Evolutionary conservation across 2,797 vertebrate species (phyloP), one percentile per base, ranked within the genome.

Genomic region (Passerculus sandwichensis): DNA sequence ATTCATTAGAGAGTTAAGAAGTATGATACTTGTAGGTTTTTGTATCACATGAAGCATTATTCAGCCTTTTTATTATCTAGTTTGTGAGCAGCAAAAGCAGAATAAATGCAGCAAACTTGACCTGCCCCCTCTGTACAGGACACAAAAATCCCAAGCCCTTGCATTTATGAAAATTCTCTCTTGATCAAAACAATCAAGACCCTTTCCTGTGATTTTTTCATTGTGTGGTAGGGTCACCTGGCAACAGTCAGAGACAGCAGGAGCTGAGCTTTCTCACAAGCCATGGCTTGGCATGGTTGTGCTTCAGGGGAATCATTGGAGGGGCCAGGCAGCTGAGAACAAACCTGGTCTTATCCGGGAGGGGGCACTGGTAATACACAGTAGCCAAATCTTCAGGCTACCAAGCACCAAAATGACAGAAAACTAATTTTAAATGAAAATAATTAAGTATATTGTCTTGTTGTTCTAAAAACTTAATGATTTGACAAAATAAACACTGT

Each of bases 341-440:
- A 53, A 92, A 57, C 50, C 75, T 48, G 72, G 36, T 16, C 75
- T 91, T 59, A 85, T 67, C 93, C 86, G 11, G 50, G 81, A 97
- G 92, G 70, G 93, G 95, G 89, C 96, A 95, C 84, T 94, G 85
- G 59, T 80, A 88, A 60, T 61, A 77, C 93, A 50, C 59, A 48
- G 8, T 32, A 89, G 78, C 75, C 75, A 83, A 19, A 69, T 15
- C 72, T 40, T 74, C 56, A 44, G 51, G 23, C 36, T 74, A 45
- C 59, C 19, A 40, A 59, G 34, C 26, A 48, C 50, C 34, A 38
- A 70, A 67, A n/a, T 4, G 10, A 82, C 2, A 6, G 34, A 50
- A 85, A 84, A 77, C 14, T 15, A 57, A 5, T 21, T 69, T 21
- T 38, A 48, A 70, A 62, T 66, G 7, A 34, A 85, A 82, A 57